Evolutionary conservation across 2,113 vertebrate species (phyloP), one percentile per base, ranked within the genome.

Genomic region (Pipa parva): DNA sequence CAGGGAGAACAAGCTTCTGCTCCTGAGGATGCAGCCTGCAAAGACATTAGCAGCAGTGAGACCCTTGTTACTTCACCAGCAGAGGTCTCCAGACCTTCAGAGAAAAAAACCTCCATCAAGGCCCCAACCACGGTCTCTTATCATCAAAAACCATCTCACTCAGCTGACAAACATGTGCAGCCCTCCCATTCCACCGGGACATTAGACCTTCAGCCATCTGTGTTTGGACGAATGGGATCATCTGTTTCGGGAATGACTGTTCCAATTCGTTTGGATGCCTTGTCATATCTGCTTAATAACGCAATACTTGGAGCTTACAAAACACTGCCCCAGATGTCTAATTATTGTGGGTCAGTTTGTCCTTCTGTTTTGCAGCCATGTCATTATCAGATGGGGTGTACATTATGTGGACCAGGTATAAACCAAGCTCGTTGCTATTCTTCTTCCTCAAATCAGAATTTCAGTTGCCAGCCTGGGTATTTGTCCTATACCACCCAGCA

Each of bases 271-370:
- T 72, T 86, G 59, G 82, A 84, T 1, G 74, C 76, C 22, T 78
- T 86, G 5, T 79, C 81, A 22, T 84, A 78, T 62, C 75, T 86
- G 17, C 79, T 86, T 26, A 81, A 82, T 39, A 79, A 75, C 0
- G 83, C 84, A 6, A 59, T 84, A 2, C 50, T 77, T 15, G 80
- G 82, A 6, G 71, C 77, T 2, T 76, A 73, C 63, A 58, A 28
- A 2, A 59, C 6, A 17, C 26, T 80, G 2, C 65, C 78, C 0
- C 74, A 69, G n/a, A 7, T 63, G 7, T 58, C 78, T 1, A 7
- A 48, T 31, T 60, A 45, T 1, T 8, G 31, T 0, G 24, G 59
- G 1, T 59, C 63, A 3, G 63, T 39, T 3, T 5, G 49, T 1
- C 7, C 45, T 17, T 13, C 51, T 21, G 2, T 28, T 2, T 61